Evolutionary conservation across 2,113 vertebrate species (phyloP).

Genomic region (Manacus vitellinus): DNA sequence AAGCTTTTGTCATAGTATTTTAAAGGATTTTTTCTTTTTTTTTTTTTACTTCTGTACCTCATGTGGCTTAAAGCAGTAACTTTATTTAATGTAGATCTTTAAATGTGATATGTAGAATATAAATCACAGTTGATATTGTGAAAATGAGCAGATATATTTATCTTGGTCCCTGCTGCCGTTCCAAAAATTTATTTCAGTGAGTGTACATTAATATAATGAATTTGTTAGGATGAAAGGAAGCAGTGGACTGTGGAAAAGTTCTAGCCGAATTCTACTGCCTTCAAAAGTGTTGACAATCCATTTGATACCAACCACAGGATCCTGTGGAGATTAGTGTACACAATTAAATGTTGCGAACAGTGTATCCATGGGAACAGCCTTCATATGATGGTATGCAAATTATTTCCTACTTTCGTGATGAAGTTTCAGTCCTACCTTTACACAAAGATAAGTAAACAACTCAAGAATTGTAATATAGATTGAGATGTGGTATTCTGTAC

Average conservation of each 20-base stretch:
- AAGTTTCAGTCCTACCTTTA: background rate
- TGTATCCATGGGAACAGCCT: conserved; percentile 64
- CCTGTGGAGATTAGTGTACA: conserved; percentile 40
- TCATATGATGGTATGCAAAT: conserved; percentile 36
- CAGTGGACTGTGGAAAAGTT: background rate
- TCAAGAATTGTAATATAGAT: background rate
- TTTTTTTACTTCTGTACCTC: background rate
- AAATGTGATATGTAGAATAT: background rate
- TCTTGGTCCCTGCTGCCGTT: background rate
- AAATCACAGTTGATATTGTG: background rate
- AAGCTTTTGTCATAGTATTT: background rate
- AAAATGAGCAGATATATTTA: background rate
- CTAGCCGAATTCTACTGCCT: conserved; percentile 25
- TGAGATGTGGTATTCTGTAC: background rate
- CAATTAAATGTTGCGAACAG: conserved; percentile 51
- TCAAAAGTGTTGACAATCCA: conserved; percentile 7
- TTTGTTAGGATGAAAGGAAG: conserved; percentile 1
- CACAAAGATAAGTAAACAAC: background rate
- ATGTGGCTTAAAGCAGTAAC: background rate
- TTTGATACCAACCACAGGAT: conserved; percentile 33
- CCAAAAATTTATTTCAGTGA: background rate
- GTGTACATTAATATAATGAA: background rate
- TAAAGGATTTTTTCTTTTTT: background rate
- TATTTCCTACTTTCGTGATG: conserved; percentile 22
- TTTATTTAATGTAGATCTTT: background rate